Base-by-base conservation (phyloP, 2,888 invertebrate genomes). In the Drepanosiphum platanoidis region DNA sequence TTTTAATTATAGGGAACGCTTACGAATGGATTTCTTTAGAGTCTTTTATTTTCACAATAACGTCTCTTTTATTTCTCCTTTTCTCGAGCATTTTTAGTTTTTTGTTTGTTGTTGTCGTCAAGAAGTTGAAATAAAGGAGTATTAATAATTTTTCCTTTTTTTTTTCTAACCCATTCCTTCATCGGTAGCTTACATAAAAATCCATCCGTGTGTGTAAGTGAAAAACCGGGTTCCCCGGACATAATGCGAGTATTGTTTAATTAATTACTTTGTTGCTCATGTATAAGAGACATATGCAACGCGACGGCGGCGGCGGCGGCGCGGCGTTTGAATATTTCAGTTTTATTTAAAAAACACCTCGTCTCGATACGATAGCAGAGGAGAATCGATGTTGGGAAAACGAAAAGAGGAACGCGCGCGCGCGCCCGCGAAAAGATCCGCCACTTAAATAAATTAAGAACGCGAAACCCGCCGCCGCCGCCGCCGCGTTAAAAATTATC, bases 401-500 rank as follows among this genome's bases (percentile, higher is more conserved):
- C n/a, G 9, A 11, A 15, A 58, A 58, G 34, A 32, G 27, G 32
- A 32, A n/a, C n/a, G n/a, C n/a, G n/a, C n/a, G n/a, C n/a, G n/a
- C n/a, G n/a, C n/a, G n/a, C n/a, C 34, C n/a, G 7, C 13, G 5
- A 22, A 39, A 34, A 22, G 22, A 3, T n/a, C 22, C 46, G 15
- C 42, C 34, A 66, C 34, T 83, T 66, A 11, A 75, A 83, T 74
- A 66, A 83, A 75, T 64, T 42, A 75, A 83, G 42, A 75, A n/a
- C n/a, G 27, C 5, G 22, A 64, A 61, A 30, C n/a, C 22, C 8
- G n/a, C 1, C 18, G 11, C 5, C 74, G 2, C n/a, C 11, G 4
- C 30, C 18, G 11, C 5, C 74, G 2, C n/a, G 7, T 1, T 30
- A 30, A 5, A 34, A 18, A 27, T 30, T 22, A n/a, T n/a, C 34